Evolutionary conservation across 2,888 invertebrate genomes (phyloP).

Genomic region (Ischnura elegans): DNA sequence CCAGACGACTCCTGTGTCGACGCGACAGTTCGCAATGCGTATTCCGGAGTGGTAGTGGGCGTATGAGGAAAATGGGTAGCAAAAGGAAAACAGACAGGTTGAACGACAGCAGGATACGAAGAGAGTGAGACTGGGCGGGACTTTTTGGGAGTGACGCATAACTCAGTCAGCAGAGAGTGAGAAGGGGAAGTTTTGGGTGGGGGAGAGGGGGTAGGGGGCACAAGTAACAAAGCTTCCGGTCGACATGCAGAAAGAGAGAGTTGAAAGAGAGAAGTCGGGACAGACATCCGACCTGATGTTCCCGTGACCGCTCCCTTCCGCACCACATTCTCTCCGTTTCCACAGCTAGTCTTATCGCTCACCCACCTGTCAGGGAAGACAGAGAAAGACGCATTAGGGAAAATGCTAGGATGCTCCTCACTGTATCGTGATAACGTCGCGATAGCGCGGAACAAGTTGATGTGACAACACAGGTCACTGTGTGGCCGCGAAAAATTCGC

Average conservation of each 20-base stretch:
- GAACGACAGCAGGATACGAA: not conserved
- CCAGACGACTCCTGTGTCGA: not conserved
- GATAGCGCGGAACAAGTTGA: not conserved
- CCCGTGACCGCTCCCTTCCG: not conserved
- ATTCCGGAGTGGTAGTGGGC: not conserved
- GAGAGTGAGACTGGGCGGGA: not conserved
- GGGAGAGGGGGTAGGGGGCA: no score
- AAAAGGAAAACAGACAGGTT: not conserved
- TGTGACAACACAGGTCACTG: not conserved
- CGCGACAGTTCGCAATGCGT: not conserved
- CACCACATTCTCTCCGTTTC: not conserved
- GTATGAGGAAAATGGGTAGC: not conserved
- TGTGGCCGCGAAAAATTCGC: no score
- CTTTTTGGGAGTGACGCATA: not conserved
- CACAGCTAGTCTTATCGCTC: not conserved
- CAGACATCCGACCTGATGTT: not conserved
- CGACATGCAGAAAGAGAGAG: not conserved
- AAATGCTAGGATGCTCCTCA: not conserved
- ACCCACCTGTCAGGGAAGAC: constrained; percentile 33
- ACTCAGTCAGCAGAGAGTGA: no score
- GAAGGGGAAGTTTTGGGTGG: no score
- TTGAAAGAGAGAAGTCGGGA: not conserved
- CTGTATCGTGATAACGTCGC: not conserved
- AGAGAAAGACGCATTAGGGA: not conserved
- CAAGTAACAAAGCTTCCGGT: not conserved